Evolutionary conservation across 2,797 vertebrate genomes (phyloP).

Genomic region (Xenopus petersii): DNA sequence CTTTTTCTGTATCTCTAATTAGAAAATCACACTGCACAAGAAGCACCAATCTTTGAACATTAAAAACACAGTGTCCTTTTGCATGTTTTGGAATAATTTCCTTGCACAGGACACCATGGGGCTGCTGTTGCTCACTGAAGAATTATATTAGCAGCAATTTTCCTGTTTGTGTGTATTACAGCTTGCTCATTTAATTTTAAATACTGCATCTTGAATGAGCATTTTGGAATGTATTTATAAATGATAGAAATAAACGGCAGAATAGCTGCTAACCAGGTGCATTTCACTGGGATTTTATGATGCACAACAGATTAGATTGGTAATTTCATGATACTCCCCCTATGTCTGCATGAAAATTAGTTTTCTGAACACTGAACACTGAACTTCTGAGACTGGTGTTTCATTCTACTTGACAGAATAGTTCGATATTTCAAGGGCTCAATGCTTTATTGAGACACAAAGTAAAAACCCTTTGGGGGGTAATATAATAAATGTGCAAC

Average conservation of each 20-base stretch:
- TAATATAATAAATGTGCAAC: too few species aligned
- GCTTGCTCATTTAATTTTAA: constrained; percentile 38
- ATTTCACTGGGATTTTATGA: background rate
- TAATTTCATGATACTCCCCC: background rate
- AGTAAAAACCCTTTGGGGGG: background rate
- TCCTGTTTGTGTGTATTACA: constrained; percentile 43
- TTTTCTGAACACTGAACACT: background rate
- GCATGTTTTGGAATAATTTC: constrained; percentile 57
- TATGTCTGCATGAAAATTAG: background rate
- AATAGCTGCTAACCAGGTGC: constrained; percentile 35
- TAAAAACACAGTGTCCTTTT: constrained; percentile 66
- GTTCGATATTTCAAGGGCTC: background rate
- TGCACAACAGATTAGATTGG: background rate
- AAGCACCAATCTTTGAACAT: constrained; percentile 67
- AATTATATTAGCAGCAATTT: constrained; percentile 38
- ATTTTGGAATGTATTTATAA: constrained; percentile 50
- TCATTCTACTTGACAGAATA: constrained; percentile 29
- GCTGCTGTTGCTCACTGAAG: constrained; percentile 41
- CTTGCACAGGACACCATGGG: constrained; percentile 53
- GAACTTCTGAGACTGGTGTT: background rate
- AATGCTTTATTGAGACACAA: background rate
- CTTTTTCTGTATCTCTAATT: constrained; percentile 69
- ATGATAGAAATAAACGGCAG: constrained; percentile 23
- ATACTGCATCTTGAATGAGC: constrained; percentile 49
- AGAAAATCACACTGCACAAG: constrained; percentile 71